Percentiles rank a stretch among this genome's conserved stretches.
phyloP scores from a whole-genome alignment of 2,888 invertebrate genomes.

The Xanthia togata region DNA sequence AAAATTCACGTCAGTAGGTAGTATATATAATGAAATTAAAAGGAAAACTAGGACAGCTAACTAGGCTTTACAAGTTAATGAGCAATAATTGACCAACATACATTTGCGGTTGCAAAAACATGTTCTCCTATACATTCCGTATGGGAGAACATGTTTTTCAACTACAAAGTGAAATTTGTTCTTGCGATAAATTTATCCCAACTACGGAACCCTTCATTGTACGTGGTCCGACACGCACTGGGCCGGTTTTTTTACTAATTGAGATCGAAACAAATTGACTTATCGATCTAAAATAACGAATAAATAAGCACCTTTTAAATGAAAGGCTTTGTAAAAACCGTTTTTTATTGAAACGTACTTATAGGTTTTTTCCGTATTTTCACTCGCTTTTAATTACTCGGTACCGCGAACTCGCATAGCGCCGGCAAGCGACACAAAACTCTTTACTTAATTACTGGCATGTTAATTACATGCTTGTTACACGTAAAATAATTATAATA shows the following conservation, averaged over 20 bases:
- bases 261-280: slow-evolving; percentile 33
- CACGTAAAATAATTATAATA: slow-evolving; percentile 9
- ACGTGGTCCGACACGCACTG: no score
- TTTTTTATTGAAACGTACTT: slow-evolving; percentile 32
- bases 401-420: slow-evolving; percentile 28
- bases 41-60: no score
- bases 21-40: no score
- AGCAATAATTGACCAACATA: no score
- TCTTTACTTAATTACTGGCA: slow-evolving; percentile 36
- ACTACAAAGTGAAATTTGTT: no score
- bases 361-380: slow-evolving; percentile 25
- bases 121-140: no score
- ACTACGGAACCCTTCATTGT: no score
- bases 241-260: slow-evolving; percentile 11
- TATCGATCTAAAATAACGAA: slow-evolving; percentile 37
- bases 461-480: slow-evolving; percentile 51
- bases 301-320: slow-evolving; percentile 24
- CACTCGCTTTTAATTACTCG: slow-evolving; percentile 37
- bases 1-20: no score
- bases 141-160: no score
- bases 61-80: no score
- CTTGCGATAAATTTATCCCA: no score
- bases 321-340: slow-evolving; percentile 17
- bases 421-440: slow-evolving; percentile 31
- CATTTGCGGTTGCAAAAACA: no score